phyloP scores from a whole-genome alignment of 1,140 invertebrate genomes.

The Contarinia nasturtii region DNA sequence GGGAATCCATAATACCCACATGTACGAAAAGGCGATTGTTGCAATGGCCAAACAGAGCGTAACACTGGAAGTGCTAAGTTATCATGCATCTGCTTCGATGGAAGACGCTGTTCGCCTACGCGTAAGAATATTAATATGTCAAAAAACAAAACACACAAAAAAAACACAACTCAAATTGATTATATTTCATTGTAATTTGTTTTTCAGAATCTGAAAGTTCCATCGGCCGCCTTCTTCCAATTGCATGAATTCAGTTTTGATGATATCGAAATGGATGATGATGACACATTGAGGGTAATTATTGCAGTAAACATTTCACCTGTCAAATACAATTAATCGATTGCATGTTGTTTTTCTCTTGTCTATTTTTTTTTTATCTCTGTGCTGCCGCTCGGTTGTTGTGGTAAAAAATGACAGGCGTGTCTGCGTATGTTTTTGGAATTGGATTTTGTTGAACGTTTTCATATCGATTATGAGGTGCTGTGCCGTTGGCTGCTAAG shows the following conservation, averaged over 20 bases:
- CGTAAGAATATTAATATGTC: slow-evolving; percentile 51
- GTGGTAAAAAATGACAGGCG: slow-evolving; percentile 29
- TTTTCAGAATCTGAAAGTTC: slow-evolving; percentile 42
- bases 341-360: background rate
- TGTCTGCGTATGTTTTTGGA: slow-evolving; percentile 83
- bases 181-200: background rate
- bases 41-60: slow-evolving; percentile 91
- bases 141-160: background rate
- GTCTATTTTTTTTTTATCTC: slow-evolving; percentile 2
- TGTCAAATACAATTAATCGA: background rate
- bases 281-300: slow-evolving; percentile 56
- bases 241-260: slow-evolving; percentile 78
- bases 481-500: slow-evolving; percentile 79
- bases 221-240: slow-evolving; percentile 61
- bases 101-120: slow-evolving; percentile 69
- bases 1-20: slow-evolving; percentile 92
- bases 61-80: slow-evolving; percentile 85
- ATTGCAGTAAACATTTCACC: too few species aligned
- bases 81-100: slow-evolving; percentile 80
- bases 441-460: slow-evolving; percentile 72
- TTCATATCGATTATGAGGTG: slow-evolving; percentile 78
- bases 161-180: background rate
- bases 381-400: too few species aligned
- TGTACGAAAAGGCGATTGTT: slow-evolving; percentile 86
- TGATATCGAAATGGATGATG: slow-evolving; percentile 66